Percentiles rank a stretch among this genome's conserved stretches.
phyloP scores from a whole-genome alignment of 2,888 invertebrate genomes.

The Euplexia lucipara region DNA sequence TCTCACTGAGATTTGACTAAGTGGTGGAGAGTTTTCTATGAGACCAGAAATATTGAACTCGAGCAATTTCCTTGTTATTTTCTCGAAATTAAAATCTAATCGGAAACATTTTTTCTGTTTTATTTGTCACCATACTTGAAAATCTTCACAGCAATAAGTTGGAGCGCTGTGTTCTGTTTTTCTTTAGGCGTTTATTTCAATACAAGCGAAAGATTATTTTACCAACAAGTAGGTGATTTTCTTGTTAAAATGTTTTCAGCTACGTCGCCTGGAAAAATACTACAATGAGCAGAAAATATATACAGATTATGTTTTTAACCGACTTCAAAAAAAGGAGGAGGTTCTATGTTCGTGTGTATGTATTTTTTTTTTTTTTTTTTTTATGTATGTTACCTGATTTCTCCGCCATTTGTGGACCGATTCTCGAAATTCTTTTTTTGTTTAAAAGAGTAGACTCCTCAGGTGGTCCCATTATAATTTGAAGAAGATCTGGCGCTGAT shows the following conservation, averaged over 20 bases:
- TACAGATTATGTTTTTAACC: too few species aligned
- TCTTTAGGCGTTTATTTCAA: background rate
- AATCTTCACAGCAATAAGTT: background rate
- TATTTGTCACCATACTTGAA: background rate
- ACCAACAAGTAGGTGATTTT: background rate
- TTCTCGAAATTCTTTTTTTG: too few species aligned
- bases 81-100: conserved; percentile 46
- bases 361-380: too few species aligned
- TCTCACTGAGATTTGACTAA: conserved; percentile 84
- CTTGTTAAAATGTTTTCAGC: background rate
- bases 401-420: too few species aligned
- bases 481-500: too few species aligned
- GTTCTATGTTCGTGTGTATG: too few species aligned
- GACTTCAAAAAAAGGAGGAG: too few species aligned
- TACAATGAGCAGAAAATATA: background rate
- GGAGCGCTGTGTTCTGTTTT: conserved; percentile 5
- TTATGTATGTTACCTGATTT: too few species aligned
- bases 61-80: conserved; percentile 68
- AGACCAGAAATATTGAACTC: conserved; percentile 68
- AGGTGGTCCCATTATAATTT: too few species aligned
- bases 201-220: background rate
- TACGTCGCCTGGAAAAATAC: background rate
- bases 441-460: too few species aligned
- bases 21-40: conserved; percentile 72
- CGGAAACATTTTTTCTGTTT: conserved; percentile 19